Conservation (phyloP, 2,888 invertebrate genomes). For the Tipula vernalis region DNA sequence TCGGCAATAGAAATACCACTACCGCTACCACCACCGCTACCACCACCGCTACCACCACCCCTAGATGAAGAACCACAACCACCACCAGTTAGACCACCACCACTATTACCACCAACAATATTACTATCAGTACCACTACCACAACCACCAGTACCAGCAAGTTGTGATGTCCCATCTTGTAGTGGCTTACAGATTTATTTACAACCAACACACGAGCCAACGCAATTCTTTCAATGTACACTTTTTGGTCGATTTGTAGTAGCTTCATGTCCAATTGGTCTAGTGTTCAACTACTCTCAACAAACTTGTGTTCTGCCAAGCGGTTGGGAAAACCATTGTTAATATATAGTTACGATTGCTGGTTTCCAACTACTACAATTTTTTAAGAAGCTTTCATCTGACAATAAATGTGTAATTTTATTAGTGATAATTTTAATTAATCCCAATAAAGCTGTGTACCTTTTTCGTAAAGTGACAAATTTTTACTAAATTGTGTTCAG, state of each 20-base stretch:
- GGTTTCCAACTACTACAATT: too few relatives aligned
- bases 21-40: too few relatives aligned
- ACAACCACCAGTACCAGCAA: not conserved
- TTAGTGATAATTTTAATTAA: too few relatives aligned
- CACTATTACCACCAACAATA: too few relatives aligned
- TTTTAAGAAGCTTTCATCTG: too few relatives aligned
- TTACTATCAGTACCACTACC: not conserved
- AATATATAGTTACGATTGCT: not conserved
- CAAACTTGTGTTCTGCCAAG: not conserved
- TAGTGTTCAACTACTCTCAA: not conserved
- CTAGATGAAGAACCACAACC: too few relatives aligned
- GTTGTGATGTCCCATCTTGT: not conserved
- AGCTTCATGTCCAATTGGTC: not conserved
- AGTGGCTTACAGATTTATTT: not conserved
- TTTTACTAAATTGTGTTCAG: too few relatives aligned
- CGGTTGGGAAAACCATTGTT: not conserved
- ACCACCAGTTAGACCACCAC: too few relatives aligned
- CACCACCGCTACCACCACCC: too few relatives aligned
- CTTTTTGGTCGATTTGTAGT: not conserved
- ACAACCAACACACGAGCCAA: not conserved
- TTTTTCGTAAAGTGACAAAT: too few relatives aligned
- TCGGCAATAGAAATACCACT: not conserved
- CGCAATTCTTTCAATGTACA: not conserved
- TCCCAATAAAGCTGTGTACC: too few relatives aligned
- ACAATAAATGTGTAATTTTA: too few relatives aligned